Conservation (phyloP, 2,888 invertebrate species). For the Oligia latruncula region DNA sequence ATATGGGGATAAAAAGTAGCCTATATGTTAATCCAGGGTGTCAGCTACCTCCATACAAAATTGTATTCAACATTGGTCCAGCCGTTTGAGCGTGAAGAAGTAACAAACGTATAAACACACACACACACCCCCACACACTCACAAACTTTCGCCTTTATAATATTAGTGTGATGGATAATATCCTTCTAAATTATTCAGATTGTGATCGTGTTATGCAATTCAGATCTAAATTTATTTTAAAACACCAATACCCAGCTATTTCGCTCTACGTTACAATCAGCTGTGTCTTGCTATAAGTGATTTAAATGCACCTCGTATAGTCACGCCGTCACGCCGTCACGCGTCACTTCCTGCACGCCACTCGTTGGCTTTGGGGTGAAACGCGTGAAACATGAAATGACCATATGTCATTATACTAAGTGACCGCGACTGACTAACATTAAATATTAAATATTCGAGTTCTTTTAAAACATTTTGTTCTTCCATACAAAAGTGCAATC, state of each 20-base stretch:
- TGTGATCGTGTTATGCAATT: too few relatives aligned
- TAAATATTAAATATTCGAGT: background rate
- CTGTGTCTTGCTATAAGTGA: constrained; percentile 31
- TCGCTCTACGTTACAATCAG: constrained; percentile 20
- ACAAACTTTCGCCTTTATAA: too few relatives aligned
- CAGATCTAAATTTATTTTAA: background rate
- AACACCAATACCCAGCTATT: background rate
- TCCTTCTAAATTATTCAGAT: too few relatives aligned
- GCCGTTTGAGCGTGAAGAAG: too few relatives aligned
- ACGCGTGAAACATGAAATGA: constrained; percentile 27
- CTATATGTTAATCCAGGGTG: too few relatives aligned
- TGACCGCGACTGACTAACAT: constrained; percentile 17
- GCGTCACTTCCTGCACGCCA: constrained; percentile 13
- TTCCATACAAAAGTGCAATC: background rate
- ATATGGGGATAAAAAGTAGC: too few relatives aligned
- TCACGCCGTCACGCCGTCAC: constrained; percentile 29
- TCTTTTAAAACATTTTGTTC: too few relatives aligned
- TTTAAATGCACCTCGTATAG: constrained; percentile 38
- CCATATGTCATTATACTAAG: constrained; percentile 40
- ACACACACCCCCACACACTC: too few relatives aligned
- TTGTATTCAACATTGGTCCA: too few relatives aligned
- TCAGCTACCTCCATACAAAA: too few relatives aligned
- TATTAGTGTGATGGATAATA: too few relatives aligned
- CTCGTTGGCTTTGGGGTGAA: constrained; percentile 1
- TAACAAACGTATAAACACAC: too few relatives aligned